Percentiles rank a stretch among this genome's conserved stretches.
Conservation (phyloP, 1,140 invertebrate genomes). For the Lucilia cuprina region DNA sequence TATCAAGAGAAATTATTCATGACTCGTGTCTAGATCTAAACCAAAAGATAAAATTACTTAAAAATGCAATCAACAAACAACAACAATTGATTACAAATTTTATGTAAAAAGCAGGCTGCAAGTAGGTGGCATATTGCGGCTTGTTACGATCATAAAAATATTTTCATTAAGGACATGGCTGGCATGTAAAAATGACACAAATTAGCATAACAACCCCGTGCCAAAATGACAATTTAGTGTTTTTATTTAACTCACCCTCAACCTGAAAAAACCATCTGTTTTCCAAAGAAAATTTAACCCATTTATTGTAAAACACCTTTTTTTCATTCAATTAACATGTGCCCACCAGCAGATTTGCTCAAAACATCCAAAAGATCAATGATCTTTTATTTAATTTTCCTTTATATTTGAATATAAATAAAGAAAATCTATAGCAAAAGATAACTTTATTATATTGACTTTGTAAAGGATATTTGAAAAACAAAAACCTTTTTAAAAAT, state of each 20-base stretch:
- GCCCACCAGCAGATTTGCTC: not conserved
- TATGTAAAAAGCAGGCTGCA: not conserved
- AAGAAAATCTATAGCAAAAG: not conserved
- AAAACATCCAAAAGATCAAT: too few species aligned
- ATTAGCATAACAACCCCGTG: conserved; percentile 13
- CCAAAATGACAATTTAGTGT: not conserved
- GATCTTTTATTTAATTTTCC: not conserved
- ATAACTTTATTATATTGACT: not conserved
- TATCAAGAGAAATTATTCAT: not conserved
- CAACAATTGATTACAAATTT: not conserved
- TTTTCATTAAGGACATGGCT: not conserved
- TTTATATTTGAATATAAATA: not conserved
- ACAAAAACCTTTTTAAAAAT: not conserved
- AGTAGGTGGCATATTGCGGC: conserved; percentile 6
- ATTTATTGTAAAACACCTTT: not conserved
- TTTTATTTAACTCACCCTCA: not conserved
- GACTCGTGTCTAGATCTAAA: conserved; percentile 17
- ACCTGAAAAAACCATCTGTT: not conserved
- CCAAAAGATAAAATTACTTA: not conserved
- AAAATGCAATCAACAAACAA: not conserved
- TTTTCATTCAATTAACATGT: not conserved
- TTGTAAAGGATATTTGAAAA: not conserved
- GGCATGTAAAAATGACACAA: not conserved
- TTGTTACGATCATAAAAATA: not conserved
- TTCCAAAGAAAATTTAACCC: not conserved